Percentiles rank a stretch among this genome's conserved stretches.
These are phyloP conservation scores for Portunus trituberculatus DNA, from an alignment of 1,140 invertebrate genomes.

Conservation along the genomic window DNA sequence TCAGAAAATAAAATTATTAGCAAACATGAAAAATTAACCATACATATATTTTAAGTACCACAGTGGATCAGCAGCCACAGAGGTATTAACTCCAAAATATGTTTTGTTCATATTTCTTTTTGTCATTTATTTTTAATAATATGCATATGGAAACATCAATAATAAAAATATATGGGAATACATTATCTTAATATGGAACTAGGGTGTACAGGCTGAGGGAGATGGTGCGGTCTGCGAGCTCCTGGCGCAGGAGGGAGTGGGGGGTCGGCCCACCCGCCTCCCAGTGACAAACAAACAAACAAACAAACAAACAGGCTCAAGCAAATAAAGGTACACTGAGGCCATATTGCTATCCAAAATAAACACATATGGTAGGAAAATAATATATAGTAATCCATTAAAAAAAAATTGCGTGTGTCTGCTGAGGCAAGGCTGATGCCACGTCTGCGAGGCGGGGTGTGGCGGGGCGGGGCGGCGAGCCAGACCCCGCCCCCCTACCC, in stretches of 20 bases:
- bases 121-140: constrained; percentile 77
- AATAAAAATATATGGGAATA: constrained; percentile 81
- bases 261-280: constrained; percentile 64
- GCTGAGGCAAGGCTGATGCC: constrained; percentile 11
- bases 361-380: constrained; percentile 74
- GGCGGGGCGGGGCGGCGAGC: neutral
- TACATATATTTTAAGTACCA: constrained; percentile 80
- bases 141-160: constrained; percentile 80
- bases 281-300: constrained; percentile 73
- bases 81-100: constrained; percentile 80
- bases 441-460: neutral
- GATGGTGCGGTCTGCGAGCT: constrained; percentile 70
- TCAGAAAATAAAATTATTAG: constrained; percentile 81
- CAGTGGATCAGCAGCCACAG: constrained; percentile 78
- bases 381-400: constrained; percentile 67
- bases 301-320: constrained; percentile 78
- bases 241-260: constrained; percentile 37
- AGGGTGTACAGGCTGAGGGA: constrained; percentile 78
- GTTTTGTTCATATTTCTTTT: constrained; percentile 79
- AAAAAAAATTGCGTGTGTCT: constrained; percentile 58
- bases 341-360: constrained; percentile 73
- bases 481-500: too few relatives aligned
- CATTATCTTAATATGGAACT: constrained; percentile 80
- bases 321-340: constrained; percentile 68
- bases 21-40: constrained; percentile 80